Conservation (phyloP, 2,888 invertebrate species). For the Tachystola acroxantha region DNA sequence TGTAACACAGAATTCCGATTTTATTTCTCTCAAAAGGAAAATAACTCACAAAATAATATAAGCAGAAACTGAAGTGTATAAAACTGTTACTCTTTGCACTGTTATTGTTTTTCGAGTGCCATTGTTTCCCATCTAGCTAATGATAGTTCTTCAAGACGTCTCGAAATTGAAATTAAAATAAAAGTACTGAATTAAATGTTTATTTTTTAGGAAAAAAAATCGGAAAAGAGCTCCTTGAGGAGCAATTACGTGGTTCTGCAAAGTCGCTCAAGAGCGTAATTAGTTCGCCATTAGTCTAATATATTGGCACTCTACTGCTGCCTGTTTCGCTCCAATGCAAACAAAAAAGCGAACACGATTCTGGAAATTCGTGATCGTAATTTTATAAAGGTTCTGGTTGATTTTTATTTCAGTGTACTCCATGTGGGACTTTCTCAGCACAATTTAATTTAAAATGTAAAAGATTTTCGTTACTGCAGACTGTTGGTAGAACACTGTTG, state of each 20-base stretch:
- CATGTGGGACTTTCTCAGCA: no score
- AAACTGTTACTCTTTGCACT: not conserved
- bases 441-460: no score
- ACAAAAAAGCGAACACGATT: slow-evolving; percentile 40
- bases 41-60: no score
- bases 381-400: slow-evolving; percentile 34
- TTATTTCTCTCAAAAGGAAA: slow-evolving; percentile 35
- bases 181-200: slow-evolving; percentile 14
- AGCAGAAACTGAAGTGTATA: no score
- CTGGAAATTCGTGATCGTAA: slow-evolving; percentile 28
- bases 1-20: slow-evolving; percentile 39
- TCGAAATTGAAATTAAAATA: not conserved
- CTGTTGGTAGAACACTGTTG: no score
- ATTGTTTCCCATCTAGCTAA: not conserved
- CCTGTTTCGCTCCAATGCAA: slow-evolving; percentile 37
- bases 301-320: slow-evolving; percentile 47
- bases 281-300: slow-evolving; percentile 67
- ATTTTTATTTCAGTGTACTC: no score
- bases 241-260: slow-evolving; percentile 55
- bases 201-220: slow-evolving; percentile 17
- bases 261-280: slow-evolving; percentile 57
- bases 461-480: no score
- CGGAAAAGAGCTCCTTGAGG: slow-evolving; percentile 45
- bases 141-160: not conserved
- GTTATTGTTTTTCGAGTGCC: not conserved